A percentile compares a stretch with the other conserved stretches of the same genome.
Evolutionary conservation across 30 jellyfish, hydroid and myxozoan genomes (phyloP).

Genomic region (Aurelia sp.): DNA sequence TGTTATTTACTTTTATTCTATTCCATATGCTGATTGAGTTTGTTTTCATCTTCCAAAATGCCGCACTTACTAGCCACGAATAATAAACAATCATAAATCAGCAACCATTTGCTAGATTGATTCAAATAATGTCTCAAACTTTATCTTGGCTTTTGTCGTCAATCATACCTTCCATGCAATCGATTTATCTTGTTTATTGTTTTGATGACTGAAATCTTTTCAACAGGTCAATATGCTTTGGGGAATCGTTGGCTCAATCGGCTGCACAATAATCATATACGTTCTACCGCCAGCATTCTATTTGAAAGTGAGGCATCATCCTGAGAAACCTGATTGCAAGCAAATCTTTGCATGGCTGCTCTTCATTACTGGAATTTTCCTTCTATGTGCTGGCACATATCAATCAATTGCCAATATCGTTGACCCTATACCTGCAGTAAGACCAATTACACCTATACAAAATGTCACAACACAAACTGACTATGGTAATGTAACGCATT

Average conservation of each 20-base stretch:
- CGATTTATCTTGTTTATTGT: too few species aligned
- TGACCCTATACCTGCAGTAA: slow-evolving; percentile 71
- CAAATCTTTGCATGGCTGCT: slow-evolving; percentile 84
- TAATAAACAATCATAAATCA: too few species aligned
- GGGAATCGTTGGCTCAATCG: slow-evolving; percentile 98
- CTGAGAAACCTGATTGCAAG: slow-evolving; percentile 85
- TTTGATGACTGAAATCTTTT: background rate
- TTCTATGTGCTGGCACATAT: slow-evolving; percentile 84
- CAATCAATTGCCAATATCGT: slow-evolving; percentile 84
- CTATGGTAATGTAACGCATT: too few species aligned
- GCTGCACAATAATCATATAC: slow-evolving; percentile 90
- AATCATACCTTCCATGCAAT: too few species aligned
- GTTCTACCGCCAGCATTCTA: slow-evolving; percentile 97
- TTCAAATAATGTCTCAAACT: too few species aligned
- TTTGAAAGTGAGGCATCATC: slow-evolving; percentile 90
- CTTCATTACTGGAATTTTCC: slow-evolving; percentile 66
- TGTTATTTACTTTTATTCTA: too few species aligned
- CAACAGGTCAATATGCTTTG: slow-evolving; percentile 94
- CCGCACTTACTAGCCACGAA: too few species aligned
- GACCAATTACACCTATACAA: slow-evolving; percentile 7
- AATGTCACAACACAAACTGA: background rate
- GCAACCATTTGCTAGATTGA: too few species aligned
- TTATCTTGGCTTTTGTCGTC: too few species aligned
- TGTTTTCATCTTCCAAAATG: too few species aligned
- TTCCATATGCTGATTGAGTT: too few species aligned